Evolutionary conservation across 2,888 invertebrate genomes (phyloP), one percentile per base, ranked within the genome.

Genomic region (Drosophila bunnanda): DNA sequence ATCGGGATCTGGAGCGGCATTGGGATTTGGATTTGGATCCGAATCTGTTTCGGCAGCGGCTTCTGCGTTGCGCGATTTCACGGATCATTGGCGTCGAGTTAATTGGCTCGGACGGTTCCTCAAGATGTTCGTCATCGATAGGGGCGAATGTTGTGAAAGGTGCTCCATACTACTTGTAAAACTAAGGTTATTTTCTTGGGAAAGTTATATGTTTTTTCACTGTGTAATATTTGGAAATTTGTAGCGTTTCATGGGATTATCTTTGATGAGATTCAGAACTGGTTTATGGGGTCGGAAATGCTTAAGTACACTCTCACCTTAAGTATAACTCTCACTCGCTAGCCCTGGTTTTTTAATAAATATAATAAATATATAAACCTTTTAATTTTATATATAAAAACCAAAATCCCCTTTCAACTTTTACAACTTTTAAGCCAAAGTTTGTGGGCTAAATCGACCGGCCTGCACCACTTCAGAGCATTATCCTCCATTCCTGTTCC

Each of bases 41-140:
- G 41, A 13, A 58, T 28, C 53, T 30, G 34, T 59, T 59, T 36
- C 55, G 20, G 32, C 46, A 34, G 62, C 75, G 78, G 78, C 82
- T 78, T 79, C 70, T 68, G 79, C 70, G 61, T 76, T 88, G 88
- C 86, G 80, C 79, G 77, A 88, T 88, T 83, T 88, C 76, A 57
- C 87, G 75, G 81, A 60, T 88, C 78, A 80, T 70, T 78, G 80
- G 48, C 57, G 76, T 72, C 68, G 72, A 88, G 88, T 88, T 88
- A 88, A 88, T 88, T 86, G 88, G 87, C 74, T 71, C 56, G 74
- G 39, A 73, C 53, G 39, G 52, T 41, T 55, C 28, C 13, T 34
- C 30, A 57, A 73, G 71, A 72, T 71, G 52, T 25, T 46, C 65
- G 53, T 38, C 44, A 73, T 46, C 32, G 54, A 66, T 69, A 67